Percentiles rank a stretch among this genome's conserved stretches.
phyloP scores from a whole-genome alignment of 1,140 invertebrate genomes.

The Drosophila kanapiae region DNA sequence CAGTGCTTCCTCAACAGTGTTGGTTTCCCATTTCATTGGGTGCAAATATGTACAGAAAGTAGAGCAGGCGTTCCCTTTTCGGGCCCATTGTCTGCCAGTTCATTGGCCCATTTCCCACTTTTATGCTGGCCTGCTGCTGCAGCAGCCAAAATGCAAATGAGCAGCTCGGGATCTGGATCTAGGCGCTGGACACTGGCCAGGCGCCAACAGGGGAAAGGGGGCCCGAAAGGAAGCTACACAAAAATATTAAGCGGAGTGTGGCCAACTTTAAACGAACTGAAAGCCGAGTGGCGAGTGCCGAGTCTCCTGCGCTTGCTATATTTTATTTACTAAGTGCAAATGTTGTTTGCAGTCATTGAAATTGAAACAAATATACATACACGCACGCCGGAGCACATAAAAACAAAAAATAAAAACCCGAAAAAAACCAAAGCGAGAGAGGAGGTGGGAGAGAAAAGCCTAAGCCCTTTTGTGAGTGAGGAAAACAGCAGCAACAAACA shows the following conservation, averaged over 20 bases:
- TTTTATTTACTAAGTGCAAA: slow-evolving; percentile 84
- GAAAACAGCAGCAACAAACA: slow-evolving; percentile 57
- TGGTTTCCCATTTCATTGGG: slow-evolving; percentile 4
- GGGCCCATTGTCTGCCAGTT: slow-evolving; percentile 44
- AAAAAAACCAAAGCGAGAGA: slow-evolving; percentile 43
- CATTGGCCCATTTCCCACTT: slow-evolving; percentile 48
- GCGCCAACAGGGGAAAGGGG: slow-evolving; percentile 26
- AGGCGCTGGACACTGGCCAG: slow-evolving; percentile 20
- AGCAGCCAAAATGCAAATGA: slow-evolving; percentile 59
- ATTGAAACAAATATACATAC: slow-evolving; percentile 78
- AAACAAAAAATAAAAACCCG: slow-evolving; percentile 31
- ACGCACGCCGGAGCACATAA: slow-evolving; percentile 41
- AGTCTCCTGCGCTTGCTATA: slow-evolving; percentile 72
- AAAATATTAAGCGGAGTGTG: slow-evolving; percentile 26
- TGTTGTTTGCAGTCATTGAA: slow-evolving; percentile 83
- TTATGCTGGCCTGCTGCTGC: slow-evolving; percentile 32
- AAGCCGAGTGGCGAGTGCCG: slow-evolving; percentile 7
- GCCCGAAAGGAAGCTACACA: slow-evolving; percentile 6
- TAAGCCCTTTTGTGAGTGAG: slow-evolving; percentile 79
- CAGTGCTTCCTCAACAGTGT: background rate
- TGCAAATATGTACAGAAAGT: slow-evolving; percentile 15
- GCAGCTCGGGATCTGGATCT: slow-evolving; percentile 48
- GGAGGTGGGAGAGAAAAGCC: slow-evolving; percentile 42
- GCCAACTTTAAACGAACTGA: slow-evolving; percentile 57
- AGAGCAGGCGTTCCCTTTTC: slow-evolving; percentile 32